Percentiles rank a stretch among this genome's conserved stretches.
Evolutionary conservation across 2,113 vertebrate genomes (phyloP).

Genomic region (Shinisaurus crocodilurus): DNA sequence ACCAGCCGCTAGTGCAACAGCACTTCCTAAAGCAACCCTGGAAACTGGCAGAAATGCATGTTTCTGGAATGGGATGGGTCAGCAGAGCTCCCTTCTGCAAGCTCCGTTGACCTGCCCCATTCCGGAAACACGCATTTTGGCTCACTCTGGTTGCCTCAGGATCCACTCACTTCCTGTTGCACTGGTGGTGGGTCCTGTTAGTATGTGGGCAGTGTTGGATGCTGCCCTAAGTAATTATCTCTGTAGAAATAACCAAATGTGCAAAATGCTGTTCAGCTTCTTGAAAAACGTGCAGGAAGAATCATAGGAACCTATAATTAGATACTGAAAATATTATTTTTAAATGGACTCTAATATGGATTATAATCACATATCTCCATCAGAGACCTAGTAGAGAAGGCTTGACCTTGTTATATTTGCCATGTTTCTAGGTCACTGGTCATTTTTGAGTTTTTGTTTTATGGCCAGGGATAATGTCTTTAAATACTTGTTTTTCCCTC

Average conservation of each 20-base stretch:
- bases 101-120: too few species aligned
- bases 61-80: too few species aligned
- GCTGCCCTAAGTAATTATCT: neutral
- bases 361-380: neutral
- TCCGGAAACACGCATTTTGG: too few species aligned
- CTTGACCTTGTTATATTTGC: slow-evolving; percentile 28
- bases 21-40: too few species aligned
- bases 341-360: neutral
- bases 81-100: too few species aligned
- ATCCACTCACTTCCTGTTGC: too few species aligned
- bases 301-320: neutral
- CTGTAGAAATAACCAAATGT: neutral
- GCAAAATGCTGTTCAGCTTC: neutral
- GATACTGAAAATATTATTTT: neutral
- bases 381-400: neutral
- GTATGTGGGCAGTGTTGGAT: neutral
- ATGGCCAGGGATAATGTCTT: slow-evolving; percentile 66
- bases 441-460: slow-evolving; percentile 68
- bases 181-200: too few species aligned
- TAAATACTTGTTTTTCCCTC: slow-evolving; percentile 60
- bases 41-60: too few species aligned
- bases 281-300: neutral
- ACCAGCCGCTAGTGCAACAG: too few species aligned
- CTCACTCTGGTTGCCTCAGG: too few species aligned
- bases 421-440: slow-evolving; percentile 25